phyloP scores from a whole-genome alignment of 2,113 vertebrate species.

The Mustelus asterias region DNA sequence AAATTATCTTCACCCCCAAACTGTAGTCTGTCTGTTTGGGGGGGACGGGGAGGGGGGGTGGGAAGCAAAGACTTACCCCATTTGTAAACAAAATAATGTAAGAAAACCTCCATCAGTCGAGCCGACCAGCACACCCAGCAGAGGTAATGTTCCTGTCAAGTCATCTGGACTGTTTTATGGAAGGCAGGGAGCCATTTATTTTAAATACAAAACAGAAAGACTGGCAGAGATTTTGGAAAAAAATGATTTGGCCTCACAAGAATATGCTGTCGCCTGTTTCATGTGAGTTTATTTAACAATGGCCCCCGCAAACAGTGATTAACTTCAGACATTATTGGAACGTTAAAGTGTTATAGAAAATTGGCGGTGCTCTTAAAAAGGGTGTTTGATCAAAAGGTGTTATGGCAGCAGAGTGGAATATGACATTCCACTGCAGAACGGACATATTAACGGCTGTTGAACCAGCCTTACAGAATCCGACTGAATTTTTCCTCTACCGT shows the following conservation, averaged over 20 bases:
- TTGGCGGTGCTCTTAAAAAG: neutral
- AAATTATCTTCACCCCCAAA: neutral
- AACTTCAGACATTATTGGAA: neutral
- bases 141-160: constrained; percentile 5
- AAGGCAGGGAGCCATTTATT: neutral
- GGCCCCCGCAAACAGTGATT: neutral
- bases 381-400: neutral
- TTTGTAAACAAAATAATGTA: neutral
- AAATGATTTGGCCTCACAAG: neutral
- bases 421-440: neutral
- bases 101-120: neutral
- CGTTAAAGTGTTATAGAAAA: neutral
- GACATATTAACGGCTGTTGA: neutral
- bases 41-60: too few species aligned
- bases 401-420: neutral
- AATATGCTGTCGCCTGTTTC: neutral
- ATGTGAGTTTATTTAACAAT: neutral
- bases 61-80: neutral
- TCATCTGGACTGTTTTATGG: neutral
- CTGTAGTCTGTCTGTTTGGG: neutral
- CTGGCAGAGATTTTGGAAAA: neutral
- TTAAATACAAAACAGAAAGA: neutral
- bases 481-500: neutral
- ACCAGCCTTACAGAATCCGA: neutral
- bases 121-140: neutral